These are phyloP conservation scores for Timema podura DNA, from an alignment of 2,888 invertebrate species.

Conservation along the genomic window DNA sequence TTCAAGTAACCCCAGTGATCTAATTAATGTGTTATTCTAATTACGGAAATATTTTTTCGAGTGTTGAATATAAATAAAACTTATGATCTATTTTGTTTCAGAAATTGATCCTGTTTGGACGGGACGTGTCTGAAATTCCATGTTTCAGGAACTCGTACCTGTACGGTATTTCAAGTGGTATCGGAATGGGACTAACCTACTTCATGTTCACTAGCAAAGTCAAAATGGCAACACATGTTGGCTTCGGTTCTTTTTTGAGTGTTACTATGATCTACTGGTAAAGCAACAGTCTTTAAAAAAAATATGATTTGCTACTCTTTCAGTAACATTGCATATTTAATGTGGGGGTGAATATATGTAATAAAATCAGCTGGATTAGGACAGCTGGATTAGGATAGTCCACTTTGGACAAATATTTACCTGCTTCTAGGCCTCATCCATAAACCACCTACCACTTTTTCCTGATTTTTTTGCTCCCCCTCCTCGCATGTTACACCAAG, in stretches of 20 bases:
- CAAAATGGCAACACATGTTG: constrained; percentile 58
- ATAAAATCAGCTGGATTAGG: neutral
- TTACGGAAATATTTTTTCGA: neutral
- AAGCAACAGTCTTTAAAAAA: neutral
- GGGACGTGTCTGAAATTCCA: constrained; percentile 69
- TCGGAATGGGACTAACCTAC: constrained; percentile 60
- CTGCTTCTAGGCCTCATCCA: too few species aligned
- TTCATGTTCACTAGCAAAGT: constrained; percentile 73
- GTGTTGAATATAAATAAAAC: neutral
- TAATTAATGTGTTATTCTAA: neutral
- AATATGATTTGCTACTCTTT: neutral
- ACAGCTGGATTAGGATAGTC: too few species aligned
- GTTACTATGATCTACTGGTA: constrained; percentile 65
- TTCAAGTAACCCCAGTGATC: too few species aligned
- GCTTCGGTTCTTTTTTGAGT: constrained; percentile 60
- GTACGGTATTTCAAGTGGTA: constrained; percentile 67
- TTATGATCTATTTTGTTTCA: constrained; percentile 41
- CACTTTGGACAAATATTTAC: too few species aligned
- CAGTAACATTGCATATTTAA: neutral
- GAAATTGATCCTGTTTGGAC: constrained; percentile 62
- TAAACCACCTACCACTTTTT: too few species aligned
- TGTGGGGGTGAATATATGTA: neutral
- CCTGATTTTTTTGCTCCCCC: too few species aligned
- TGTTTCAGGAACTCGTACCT: constrained; percentile 76
- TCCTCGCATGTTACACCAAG: too few species aligned